Evolutionary conservation across 2,797 vertebrate species (phyloP).

Genomic region (Macroramphosus scolopax): DNA sequence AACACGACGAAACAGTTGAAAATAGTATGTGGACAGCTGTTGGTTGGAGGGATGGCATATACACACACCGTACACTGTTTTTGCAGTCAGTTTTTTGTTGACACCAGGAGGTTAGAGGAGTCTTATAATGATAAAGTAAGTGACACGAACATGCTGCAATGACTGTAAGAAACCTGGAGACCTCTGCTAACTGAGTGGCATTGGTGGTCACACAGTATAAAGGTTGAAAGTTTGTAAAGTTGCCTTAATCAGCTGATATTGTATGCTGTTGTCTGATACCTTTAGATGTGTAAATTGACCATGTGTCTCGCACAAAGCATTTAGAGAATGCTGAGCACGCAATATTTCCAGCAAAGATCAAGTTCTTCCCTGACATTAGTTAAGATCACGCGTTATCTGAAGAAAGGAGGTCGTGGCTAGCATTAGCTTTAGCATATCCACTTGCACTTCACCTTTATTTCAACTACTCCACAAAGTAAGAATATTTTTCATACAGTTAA

Average conservation of each 20-base stretch:
- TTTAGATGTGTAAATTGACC: no score
- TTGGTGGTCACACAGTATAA: no score
- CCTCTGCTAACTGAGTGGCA: conserved; percentile 1
- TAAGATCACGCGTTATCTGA: no score
- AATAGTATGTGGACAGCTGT: conserved; percentile 21
- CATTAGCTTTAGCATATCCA: background rate
- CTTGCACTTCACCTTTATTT: background rate
- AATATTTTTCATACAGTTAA: background rate
- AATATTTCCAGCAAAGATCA: no score
- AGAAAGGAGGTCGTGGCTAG: no score
- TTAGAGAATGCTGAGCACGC: no score
- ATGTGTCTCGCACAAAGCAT: no score
- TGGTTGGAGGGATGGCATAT: conserved; percentile 3
- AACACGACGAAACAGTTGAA: conserved; percentile 16
- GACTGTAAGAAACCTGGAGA: conserved; percentile 25
- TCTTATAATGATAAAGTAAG: conserved; percentile 24
- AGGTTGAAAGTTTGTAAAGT: no score
- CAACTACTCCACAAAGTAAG: background rate
- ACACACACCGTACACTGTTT: conserved; percentile 5
- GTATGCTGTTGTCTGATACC: no score
- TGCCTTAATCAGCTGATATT: no score
- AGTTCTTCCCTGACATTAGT: no score
- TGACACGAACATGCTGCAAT: conserved; percentile 35
- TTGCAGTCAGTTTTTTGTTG: background rate
- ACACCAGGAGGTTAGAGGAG: conserved; percentile 12